Conservation (phyloP, 2,113 vertebrate genomes). For the Xyliphius kryptos region DNA sequence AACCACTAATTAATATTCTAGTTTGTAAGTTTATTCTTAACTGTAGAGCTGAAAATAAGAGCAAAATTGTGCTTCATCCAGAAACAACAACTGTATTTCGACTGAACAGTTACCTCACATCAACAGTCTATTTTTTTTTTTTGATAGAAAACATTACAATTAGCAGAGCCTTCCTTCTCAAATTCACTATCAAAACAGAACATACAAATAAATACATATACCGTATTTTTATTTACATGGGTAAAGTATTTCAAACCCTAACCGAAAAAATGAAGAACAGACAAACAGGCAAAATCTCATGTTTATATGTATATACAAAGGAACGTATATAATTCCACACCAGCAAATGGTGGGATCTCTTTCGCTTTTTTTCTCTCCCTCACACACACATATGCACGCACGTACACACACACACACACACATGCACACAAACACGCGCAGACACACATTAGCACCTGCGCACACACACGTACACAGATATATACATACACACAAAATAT, state of each 20-base stretch:
- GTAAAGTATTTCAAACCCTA: too few relatives aligned
- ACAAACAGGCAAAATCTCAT: background rate
- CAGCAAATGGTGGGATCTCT: too few relatives aligned
- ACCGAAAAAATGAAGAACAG: background rate
- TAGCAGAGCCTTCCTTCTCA: conserved; percentile 24
- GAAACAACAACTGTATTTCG: too few relatives aligned
- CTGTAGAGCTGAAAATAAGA: too few relatives aligned
- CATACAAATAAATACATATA: conserved; percentile 5
- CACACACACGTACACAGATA: conserved; percentile 1
- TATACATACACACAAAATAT: conserved; percentile 23
- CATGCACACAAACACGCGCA: too few relatives aligned
- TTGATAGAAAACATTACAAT: conserved; percentile 23
- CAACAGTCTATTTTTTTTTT: background rate
- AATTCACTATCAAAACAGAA: conserved; percentile 33
- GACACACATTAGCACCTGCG: background rate
- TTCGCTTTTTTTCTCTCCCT: too few relatives aligned
- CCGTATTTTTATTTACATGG: too few relatives aligned
- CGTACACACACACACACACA: conserved; percentile 1
- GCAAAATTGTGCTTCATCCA: too few relatives aligned
- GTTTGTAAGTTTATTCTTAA: too few relatives aligned
- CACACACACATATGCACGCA: background rate
- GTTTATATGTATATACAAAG: background rate
- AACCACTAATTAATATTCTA: too few relatives aligned
- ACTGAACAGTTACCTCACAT: too few relatives aligned
- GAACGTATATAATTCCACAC: too few relatives aligned